Base-by-base conservation (phyloP, 2,113 vertebrate genomes). In the Eudyptes chrysolophus region DNA sequence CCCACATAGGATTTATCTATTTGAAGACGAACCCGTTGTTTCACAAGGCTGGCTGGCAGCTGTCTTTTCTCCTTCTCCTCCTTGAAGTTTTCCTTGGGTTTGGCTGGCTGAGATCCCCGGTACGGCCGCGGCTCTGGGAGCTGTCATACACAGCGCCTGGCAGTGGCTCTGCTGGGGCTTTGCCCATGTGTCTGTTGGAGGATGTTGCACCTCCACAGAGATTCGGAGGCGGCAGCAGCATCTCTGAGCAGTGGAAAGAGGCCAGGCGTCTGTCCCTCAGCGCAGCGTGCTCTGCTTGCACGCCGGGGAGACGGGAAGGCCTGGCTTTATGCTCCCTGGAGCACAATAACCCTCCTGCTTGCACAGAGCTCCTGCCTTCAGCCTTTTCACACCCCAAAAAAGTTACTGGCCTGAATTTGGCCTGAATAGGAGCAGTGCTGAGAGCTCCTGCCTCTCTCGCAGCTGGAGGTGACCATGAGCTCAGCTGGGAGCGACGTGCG, bases 271-370 rank as follows among this genome's bases (percentile, higher is more conserved):
- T 3, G 0, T 72, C 71, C 68, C 87, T 30, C 3, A 11, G 32
- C 1, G 4, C 52, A 6, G 22, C 7, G 0, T 48, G 21, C 64
- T 20, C 42, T 52, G 46, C 54, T 38, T 24, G 42, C 18, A 0
- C 1, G 0, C 13, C 0, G 1, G 42, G 42, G 51, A 40, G 44
- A 12, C 0, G 2, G 38, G 66, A 14, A 21, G 13, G 22, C 48
- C 80, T 42, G 62, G 46, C 21, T 13, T 32, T 25, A 1, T 29
- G 3, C 21, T 65, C 60, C 57, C n/a, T 14, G 32, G 40, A 38
- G 57, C n/a, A 11, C 15, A 10, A 1, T 40, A 81, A 16, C 61
- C 76, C 46, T 44, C 9, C 21, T 65, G 20, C 74, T 70, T 48
- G 25, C 62, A 21, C 60, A 12, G 32, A 51, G 49, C 55, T 94